phyloP scores from a whole-genome alignment of 1,140 invertebrate species.

The Philaenus spumarius region DNA sequence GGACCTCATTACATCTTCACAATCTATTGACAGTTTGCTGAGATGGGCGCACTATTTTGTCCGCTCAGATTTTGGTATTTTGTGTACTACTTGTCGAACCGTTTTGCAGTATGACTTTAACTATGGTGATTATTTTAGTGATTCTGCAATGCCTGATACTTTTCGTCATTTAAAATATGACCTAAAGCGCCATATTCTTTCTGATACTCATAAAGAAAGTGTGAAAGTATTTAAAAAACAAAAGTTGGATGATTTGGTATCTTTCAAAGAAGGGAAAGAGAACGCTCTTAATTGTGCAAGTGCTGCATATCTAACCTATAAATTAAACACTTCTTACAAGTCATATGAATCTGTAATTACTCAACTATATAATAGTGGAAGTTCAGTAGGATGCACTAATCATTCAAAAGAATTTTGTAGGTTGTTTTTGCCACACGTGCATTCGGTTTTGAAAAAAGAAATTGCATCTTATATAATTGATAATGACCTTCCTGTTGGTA shows the following conservation, averaged over 20 bases:
- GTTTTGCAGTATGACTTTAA: neutral
- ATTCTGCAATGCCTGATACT: neutral
- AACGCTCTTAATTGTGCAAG: neutral
- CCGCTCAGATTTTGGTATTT: neutral
- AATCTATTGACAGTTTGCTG: neutral
- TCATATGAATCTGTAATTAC: neutral
- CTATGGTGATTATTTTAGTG: neutral
- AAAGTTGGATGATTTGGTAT: neutral
- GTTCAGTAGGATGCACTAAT: neutral
- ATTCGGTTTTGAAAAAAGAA: neutral
- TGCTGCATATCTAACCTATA: neutral
- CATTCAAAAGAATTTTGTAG: neutral
- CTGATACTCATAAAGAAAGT: neutral
- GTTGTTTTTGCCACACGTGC: neutral
- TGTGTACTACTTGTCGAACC: neutral
- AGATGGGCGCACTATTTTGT: no score
- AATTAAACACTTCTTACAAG: neutral
- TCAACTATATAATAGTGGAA: neutral
- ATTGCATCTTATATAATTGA: neutral
- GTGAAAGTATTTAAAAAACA: neutral
- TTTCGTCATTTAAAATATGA: neutral
- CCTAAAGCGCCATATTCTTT: neutral
- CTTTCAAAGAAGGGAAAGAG: neutral
- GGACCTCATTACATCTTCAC: neutral
- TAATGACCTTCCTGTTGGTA: neutral